A percentile compares a stretch with the other conserved stretches of the same genome.
Evolutionary conservation across 2,888 invertebrate genomes (phyloP).

Genomic region (Orchesella flavescens): DNA sequence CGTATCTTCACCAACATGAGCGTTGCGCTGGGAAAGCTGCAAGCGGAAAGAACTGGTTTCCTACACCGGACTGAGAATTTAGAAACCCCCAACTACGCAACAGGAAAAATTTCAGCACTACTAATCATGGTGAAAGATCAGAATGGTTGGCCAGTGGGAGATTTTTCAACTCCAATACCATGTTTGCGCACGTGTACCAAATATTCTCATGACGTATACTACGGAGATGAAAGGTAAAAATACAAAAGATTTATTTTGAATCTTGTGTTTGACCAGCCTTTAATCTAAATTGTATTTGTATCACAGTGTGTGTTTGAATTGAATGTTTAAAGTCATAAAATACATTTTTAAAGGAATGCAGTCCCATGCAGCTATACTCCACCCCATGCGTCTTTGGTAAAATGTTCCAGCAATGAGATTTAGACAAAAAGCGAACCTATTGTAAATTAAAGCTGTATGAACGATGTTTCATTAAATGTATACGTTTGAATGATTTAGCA

Average conservation of each 20-base stretch:
- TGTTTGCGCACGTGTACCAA: conserved; percentile 50
- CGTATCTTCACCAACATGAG: conserved; percentile 47
- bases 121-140: conserved; percentile 67
- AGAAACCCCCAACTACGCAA: conserved; percentile 41
- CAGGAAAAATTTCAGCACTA: conserved; percentile 44
- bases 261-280: neutral
- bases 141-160: conserved; percentile 62
- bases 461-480: too few relatives aligned
- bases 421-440: neutral
- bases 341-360: conserved; percentile 47
- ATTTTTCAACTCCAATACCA: conserved; percentile 55
- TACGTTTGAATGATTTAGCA: conserved; percentile 42
- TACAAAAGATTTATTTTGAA: neutral
- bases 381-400: conserved; percentile 49
- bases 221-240: conserved; percentile 43
- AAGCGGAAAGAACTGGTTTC: conserved; percentile 1
- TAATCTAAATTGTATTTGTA: too few relatives aligned
- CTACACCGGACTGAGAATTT: conserved; percentile 14
- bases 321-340: neutral
- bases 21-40: conserved; percentile 13
- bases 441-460: too few relatives aligned
- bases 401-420: neutral
- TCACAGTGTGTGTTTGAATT: neutral
- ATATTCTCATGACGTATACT: conserved; percentile 42
- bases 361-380: conserved; percentile 64